Evolutionary conservation across 2,797 vertebrate genomes (phyloP).

Genomic region (Notolepis coatsorum): DNA sequence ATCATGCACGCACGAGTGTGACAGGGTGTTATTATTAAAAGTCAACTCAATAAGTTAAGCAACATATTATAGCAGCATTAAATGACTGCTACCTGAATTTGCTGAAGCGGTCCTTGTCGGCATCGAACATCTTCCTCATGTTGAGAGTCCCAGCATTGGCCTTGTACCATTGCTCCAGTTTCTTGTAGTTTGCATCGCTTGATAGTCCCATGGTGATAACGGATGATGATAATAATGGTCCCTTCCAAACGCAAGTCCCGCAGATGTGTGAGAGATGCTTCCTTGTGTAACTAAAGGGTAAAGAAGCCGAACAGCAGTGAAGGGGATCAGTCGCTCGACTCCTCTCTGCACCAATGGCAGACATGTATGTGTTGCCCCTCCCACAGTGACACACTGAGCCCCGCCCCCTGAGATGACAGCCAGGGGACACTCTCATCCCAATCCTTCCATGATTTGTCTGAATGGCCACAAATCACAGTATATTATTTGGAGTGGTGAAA

Average conservation of each 20-base stretch:
- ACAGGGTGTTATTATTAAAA: no score
- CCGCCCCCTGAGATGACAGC: no score
- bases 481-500: no score
- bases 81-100: conserved; percentile 84
- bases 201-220: conserved; percentile 78
- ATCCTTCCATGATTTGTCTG: no score
- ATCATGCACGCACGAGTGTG: no score
- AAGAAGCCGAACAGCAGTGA: background rate
- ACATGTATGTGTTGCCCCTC: no score
- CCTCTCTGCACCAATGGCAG: conserved; percentile 36
- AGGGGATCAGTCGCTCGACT: background rate
- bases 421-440: no score
- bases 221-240: background rate
- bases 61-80: no score
- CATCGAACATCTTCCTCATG: conserved; percentile 85
- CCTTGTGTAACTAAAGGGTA: background rate
- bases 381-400: no score
- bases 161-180: conserved; percentile 83
- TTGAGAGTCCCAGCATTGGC: conserved; percentile 74
- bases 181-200: conserved; percentile 80
- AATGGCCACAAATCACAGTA: no score
- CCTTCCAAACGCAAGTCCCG: background rate
- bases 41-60: no score
- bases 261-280: background rate
- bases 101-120: conserved; percentile 82